Conservation (phyloP, 1,140 invertebrate genomes). For the Lordiphosa collinella region DNA sequence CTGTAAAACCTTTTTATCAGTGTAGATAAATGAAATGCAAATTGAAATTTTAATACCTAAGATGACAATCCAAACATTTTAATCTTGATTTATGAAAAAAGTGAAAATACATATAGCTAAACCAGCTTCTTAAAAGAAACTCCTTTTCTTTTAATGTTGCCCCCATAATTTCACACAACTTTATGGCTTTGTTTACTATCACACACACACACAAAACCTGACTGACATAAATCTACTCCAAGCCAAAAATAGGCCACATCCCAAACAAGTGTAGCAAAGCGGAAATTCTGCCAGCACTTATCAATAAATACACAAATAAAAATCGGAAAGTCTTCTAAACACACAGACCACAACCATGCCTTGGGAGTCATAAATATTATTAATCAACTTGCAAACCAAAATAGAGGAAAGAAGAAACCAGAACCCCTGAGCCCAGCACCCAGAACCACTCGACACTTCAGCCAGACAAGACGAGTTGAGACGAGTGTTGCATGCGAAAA, state of each 20-base stretch:
- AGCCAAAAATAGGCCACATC: slow-evolving; percentile 44
- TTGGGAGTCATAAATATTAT: slow-evolving; percentile 61
- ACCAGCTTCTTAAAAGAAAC: background rate
- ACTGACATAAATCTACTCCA: slow-evolving; percentile 10
- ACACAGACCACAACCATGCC: slow-evolving; percentile 22
- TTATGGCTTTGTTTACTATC: slow-evolving; percentile 36
- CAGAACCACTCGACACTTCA: slow-evolving; percentile 23
- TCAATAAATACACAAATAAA: slow-evolving; percentile 38
- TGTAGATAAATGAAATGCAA: too few relatives aligned
- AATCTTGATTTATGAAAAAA: slow-evolving; percentile 2
- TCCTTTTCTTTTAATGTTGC: too few relatives aligned
- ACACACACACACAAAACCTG: background rate
- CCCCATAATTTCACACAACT: slow-evolving; percentile 6
- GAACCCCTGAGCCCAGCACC: slow-evolving; percentile 26
- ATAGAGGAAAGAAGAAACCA: slow-evolving; percentile 30
- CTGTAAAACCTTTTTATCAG: too few relatives aligned
- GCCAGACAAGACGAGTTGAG: slow-evolving; percentile 13
- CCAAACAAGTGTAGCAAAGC: slow-evolving; percentile 9
- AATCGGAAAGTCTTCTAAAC: background rate
- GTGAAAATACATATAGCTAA: background rate
- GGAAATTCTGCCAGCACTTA: slow-evolving; percentile 35
- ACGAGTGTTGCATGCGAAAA: slow-evolving; percentile 52
- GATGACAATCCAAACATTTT: background rate
- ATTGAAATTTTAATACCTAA: too few relatives aligned
- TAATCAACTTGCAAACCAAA: slow-evolving; percentile 30